phyloP scores from a whole-genome alignment of 2,888 invertebrate genomes.

The Apamea monoglypha region DNA sequence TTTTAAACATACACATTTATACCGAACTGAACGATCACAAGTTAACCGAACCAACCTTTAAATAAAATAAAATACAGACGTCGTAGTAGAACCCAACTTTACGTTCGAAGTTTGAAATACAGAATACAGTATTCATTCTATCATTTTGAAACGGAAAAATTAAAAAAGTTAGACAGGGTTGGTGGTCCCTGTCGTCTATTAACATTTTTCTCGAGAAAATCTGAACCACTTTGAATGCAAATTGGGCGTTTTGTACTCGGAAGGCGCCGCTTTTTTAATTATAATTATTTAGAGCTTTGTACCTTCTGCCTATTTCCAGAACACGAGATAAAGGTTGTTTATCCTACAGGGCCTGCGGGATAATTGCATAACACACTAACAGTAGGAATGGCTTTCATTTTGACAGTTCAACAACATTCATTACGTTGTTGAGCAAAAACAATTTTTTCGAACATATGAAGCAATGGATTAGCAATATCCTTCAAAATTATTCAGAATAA shows the following conservation, averaged over 20 bases:
- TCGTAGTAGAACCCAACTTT: conserved; percentile 13
- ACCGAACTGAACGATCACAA: conserved; percentile 8
- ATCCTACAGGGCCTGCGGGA: not conserved
- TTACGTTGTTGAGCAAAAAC: not conserved
- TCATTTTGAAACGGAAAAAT: conserved; percentile 35
- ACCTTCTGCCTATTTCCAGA: conserved; percentile 24
- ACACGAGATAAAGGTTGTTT: conserved; percentile 5
- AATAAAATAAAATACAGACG: conserved; percentile 6
- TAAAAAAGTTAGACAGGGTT: conserved; percentile 48
- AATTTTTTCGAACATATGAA: not conserved
- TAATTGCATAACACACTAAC: not conserved
- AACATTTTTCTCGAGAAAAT: conserved; percentile 45
- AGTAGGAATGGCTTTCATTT: not conserved
- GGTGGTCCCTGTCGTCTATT: conserved; percentile 28
- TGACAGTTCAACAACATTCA: not conserved
- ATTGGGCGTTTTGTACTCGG: conserved; percentile 49
- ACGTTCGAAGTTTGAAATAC: conserved; percentile 34
- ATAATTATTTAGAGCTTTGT: conserved; percentile 45
- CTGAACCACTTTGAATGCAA: conserved; percentile 53
- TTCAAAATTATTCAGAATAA: not conserved
- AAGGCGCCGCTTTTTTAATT: conserved; percentile 46
- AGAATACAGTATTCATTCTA: conserved; percentile 17
- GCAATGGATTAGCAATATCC: not conserved
- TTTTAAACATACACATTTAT: conserved; percentile 37
- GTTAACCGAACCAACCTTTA: conserved; percentile 10